These are phyloP conservation scores for Gavia stellata DNA, from an alignment of 2,113 vertebrate species.

Conservation along the genomic window DNA sequence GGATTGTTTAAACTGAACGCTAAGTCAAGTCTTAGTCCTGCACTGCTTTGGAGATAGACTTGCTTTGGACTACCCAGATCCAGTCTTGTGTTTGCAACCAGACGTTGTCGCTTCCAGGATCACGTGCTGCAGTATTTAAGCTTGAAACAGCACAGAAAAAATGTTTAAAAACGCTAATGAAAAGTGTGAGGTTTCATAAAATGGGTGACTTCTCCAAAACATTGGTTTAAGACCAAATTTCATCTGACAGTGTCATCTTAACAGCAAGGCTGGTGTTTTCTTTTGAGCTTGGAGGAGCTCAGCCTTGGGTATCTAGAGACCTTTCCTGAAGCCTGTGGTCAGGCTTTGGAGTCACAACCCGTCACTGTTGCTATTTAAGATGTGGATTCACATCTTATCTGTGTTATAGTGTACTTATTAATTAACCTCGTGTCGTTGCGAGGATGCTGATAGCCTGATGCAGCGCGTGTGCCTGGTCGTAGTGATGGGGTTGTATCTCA, in stretches of 20 bases:
- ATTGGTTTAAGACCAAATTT: background rate
- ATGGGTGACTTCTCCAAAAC: accelerated
- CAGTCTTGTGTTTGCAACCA: background rate
- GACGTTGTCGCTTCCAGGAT: background rate
- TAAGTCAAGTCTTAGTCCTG: background rate
- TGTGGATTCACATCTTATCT: background rate
- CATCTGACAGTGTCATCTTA: background rate
- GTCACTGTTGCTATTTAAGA: background rate
- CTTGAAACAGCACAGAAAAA: background rate
- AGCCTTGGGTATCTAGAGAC: background rate
- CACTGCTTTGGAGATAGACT: background rate
- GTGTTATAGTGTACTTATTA: background rate
- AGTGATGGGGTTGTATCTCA: background rate
- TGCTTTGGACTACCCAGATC: background rate
- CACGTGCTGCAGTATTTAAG: background rate
- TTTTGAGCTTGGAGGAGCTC: background rate
- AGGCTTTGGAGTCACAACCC: background rate
- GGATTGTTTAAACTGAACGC: background rate
- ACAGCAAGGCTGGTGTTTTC: background rate
- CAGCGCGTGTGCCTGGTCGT: background rate
- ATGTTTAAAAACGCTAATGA: accelerated
- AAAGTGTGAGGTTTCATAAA: background rate
- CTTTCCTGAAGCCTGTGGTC: background rate
- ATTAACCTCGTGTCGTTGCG: background rate
- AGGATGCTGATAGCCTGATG: background rate